Base-by-base conservation (phyloP, 2,888 invertebrate genomes). In the Folsomia candida region DNA sequence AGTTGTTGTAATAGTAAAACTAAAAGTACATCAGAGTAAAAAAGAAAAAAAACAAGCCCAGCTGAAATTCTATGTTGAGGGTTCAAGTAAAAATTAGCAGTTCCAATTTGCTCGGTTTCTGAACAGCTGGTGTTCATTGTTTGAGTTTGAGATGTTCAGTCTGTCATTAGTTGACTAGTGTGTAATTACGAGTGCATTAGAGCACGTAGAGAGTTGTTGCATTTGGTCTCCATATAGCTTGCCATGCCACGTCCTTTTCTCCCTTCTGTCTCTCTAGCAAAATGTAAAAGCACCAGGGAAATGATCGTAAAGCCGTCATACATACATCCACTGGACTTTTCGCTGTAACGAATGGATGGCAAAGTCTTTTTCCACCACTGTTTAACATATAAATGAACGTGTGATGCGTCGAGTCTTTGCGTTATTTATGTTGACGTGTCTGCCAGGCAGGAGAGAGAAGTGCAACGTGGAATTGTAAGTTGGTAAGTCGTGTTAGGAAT, bases 151-250 rank as follows among this genome's bases (percentile, higher is more conserved):
- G 54, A 54, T 61, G 28, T 27, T 28, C 61, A 61, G 61, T 22
- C 61, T 27, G 61, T 61, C 29, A 61, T 61, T 61, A 61, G 28
- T n/a, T n/a, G 61, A 28, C 26, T 26, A 22, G 28, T 61, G 61
- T 61, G 29, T 61, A 61, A 61, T 61, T 61, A 61, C 28, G 61
- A 27, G 61, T 28, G 26, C 29, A 54, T 54, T 54, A 54, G 54
- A 54, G 54, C 37, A 37, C 37, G 14, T 37, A 37, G 6, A 54
- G 20, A 54, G 22, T 6, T 6, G 54, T 54, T 54, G 54, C 54
- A 54, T 54, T 54, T 37, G 37, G n/a, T 37, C 14, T 37, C 37
- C 37, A 37, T 4, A 37, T 37, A 37, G 37, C n/a, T n/a, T n/a
- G n/a, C n/a, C n/a, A n/a, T n/a, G n/a, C 4, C 37, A 37, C 37